Conservation (phyloP, 2,888 invertebrate genomes). For the Eutolmus rufibarbis region DNA sequence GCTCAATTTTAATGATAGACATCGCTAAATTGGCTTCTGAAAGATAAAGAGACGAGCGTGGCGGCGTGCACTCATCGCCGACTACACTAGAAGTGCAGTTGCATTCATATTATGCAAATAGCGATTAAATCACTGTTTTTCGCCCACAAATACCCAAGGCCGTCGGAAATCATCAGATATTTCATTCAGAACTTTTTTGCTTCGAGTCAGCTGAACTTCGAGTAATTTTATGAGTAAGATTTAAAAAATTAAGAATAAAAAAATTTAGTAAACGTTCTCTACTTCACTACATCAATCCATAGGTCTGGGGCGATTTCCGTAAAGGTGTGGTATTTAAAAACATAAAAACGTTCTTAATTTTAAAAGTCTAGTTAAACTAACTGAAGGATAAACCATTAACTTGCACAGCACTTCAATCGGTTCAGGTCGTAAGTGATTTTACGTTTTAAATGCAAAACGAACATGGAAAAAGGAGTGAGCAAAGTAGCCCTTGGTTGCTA, state of each 20-base stretch:
- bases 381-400: background rate
- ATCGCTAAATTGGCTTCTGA: constrained; percentile 38
- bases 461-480: background rate
- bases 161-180: constrained; percentile 20
- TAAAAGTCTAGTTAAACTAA: background rate
- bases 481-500: background rate
- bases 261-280: background rate
- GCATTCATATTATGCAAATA: constrained; percentile 30
- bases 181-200: constrained; percentile 16
- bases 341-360: background rate
- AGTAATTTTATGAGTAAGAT: background rate
- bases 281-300: background rate
- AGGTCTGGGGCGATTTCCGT: background rate
- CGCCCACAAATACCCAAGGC: constrained; percentile 16
- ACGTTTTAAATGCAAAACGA: background rate
- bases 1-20: constrained; percentile 23
- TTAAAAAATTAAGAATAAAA: background rate
- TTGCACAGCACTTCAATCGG: background rate
- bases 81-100: constrained; percentile 2
- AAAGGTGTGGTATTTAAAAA: background rate
- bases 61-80: background rate
- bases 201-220: background rate
- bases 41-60: constrained; percentile 2
- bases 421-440: background rate
- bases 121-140: constrained; percentile 14